Conservation (phyloP, 2,888 invertebrate genomes). For the Nipponacmea schrenckii region DNA sequence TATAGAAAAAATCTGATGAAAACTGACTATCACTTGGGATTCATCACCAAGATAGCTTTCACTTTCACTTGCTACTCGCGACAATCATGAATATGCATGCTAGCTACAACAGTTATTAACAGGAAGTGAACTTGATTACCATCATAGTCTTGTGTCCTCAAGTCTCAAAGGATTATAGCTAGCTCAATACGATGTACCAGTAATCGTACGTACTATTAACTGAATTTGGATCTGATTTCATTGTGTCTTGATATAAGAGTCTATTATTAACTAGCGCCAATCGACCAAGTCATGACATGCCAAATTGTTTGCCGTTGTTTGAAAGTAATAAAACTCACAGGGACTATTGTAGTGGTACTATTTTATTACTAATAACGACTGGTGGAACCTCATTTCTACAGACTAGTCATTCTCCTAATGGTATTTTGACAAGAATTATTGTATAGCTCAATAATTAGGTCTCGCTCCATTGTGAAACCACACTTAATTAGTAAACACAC, state of each 20-base stretch:
- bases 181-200: too few relatives aligned
- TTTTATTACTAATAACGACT: conserved; percentile 1
- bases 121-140: conserved; percentile 8
- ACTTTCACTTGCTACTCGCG: neutral
- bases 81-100: conserved; percentile 3
- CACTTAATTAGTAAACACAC: too few relatives aligned
- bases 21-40: neutral
- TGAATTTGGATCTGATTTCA: too few relatives aligned
- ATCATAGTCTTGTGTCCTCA: neutral
- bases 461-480: too few relatives aligned
- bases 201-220: too few relatives aligned
- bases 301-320: neutral
- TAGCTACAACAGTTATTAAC: neutral
- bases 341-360: conserved; percentile 1
- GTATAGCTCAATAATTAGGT: too few relatives aligned
- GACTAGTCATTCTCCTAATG: too few relatives aligned
- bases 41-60: conserved; percentile 3
- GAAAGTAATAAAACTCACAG: neutral
- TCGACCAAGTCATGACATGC: neutral
- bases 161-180: neutral
- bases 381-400: neutral
- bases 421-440: too few relatives aligned
- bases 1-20: too few relatives aligned
- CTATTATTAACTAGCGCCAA: neutral
- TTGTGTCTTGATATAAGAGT: too few relatives aligned